Base-by-base conservation (phyloP, 2,797 vertebrate species). In the Bradypus variegatus region DNA sequence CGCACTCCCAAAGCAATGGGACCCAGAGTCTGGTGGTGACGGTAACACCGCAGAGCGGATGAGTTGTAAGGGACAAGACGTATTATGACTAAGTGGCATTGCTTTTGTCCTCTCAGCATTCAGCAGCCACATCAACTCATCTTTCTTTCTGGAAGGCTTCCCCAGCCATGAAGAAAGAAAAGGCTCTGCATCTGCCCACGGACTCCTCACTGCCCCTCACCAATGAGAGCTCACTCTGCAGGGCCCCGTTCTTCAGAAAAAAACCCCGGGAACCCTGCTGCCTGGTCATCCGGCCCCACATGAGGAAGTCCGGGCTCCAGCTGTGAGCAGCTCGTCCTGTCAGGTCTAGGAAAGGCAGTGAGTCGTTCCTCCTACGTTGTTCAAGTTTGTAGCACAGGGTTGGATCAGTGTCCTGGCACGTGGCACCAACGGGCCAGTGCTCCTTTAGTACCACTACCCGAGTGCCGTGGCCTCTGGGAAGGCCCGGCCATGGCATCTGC, bases 371-470 rank as follows among this genome's bases (percentile, higher is more conserved):
- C 5, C 48, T 69, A 14, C 36, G 73, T 88, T 29, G 48, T 83
- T 90, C 25, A 2, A 12, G 36, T 48, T 25, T 7, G 5, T 55
- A 31, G 14, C 15, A 48, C 8, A 18, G 55, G 4, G 8, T 0
- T 7, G 48, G n/a, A 72, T 9, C 0, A 6, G 33, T 14, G 6
- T 18, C 29, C 48, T 58, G 53, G 88, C n/a, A 23, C 31, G 14
- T 5, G 14, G 53, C 50, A 10, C 62, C 29, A 8, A 5, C 11
- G 0, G 4, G 27, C 78, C n/a, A 2, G 0, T 21, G 53, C 36
- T 60, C 38, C 11, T 41, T 25, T 25, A 6, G n/a, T 2, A 5
- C 33, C 53, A 36, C 53, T 72, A 31, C 4, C 6, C 8, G 31
- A 45, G 36, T 31, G 18, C 25, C 15, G 48, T 58, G 33, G 15